phyloP scores from a whole-genome alignment of 2,797 vertebrate species.

The Phylloscopus collybita region DNA sequence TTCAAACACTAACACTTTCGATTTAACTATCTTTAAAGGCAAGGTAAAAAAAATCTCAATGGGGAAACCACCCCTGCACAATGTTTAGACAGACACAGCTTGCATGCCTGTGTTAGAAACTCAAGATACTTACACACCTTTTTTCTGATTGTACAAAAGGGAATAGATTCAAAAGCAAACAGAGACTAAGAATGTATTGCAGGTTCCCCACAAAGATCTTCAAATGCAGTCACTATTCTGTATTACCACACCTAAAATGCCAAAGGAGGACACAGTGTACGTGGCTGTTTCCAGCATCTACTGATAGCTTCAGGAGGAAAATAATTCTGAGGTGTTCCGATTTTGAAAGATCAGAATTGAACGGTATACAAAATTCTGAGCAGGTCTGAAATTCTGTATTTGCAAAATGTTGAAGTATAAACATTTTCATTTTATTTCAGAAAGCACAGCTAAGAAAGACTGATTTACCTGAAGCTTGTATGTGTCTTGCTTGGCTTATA shows the following conservation, averaged over 20 bases:
- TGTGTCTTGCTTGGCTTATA: slow-evolving; percentile 1
- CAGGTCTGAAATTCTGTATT: background rate
- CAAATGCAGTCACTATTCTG: background rate
- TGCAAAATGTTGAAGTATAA: background rate
- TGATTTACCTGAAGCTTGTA: slow-evolving; percentile 16
- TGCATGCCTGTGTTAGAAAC: background rate
- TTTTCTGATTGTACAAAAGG: background rate
- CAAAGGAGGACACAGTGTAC: background rate
- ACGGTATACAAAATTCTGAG: background rate
- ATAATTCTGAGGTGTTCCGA: background rate
- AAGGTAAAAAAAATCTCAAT: background rate
- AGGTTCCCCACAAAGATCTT: background rate
- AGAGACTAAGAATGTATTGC: background rate
- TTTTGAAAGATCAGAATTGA: background rate
- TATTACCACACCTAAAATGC: background rate
- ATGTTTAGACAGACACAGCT: background rate
- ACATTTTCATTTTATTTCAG: background rate
- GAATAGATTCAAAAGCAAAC: background rate
- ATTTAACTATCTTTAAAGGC: background rate
- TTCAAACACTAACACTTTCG: background rate
- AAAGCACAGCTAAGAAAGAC: slow-evolving; percentile 3
- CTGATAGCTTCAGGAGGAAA: background rate
- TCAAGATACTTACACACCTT: background rate
- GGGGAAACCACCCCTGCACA: background rate
- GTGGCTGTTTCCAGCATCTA: background rate